These are phyloP conservation scores for Onychostruthus taczanowskii DNA, from an alignment of 2,113 vertebrate genomes.

Conservation along the genomic window DNA sequence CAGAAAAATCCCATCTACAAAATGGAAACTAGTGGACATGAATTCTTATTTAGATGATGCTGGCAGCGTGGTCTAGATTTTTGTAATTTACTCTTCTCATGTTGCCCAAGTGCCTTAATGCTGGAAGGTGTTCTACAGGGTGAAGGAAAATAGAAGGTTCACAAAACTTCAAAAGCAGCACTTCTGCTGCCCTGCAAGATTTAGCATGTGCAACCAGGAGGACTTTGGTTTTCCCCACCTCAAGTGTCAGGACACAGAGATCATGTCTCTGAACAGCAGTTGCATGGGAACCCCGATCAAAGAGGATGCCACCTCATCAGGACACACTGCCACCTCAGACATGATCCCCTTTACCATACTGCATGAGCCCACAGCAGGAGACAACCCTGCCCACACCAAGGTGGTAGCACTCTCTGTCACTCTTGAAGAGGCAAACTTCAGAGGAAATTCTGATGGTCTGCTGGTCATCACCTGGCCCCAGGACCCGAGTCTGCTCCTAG, in stretches of 20 bases:
- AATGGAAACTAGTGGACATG: not conserved
- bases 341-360: not conserved
- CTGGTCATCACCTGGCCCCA: not conserved
- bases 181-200: not conserved
- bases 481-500: not conserved
- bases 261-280: not conserved
- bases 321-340: not conserved
- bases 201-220: not conserved
- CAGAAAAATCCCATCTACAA: not conserved
- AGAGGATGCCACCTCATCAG: not conserved
- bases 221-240: not conserved
- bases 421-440: not conserved
- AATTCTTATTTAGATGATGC: not conserved
- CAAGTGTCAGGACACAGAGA: not conserved
- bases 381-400: not conserved
- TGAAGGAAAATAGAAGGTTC: not conserved
- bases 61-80: not conserved
- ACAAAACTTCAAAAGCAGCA: not conserved
- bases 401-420: not conserved
- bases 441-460: not conserved
- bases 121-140: not conserved
- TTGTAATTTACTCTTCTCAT: not conserved
- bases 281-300: not conserved
- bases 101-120: not conserved
- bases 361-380: not conserved